These are phyloP conservation scores for Chironomus riparius DNA, from an alignment of 2,888 invertebrate genomes.

Conservation along the genomic window DNA sequence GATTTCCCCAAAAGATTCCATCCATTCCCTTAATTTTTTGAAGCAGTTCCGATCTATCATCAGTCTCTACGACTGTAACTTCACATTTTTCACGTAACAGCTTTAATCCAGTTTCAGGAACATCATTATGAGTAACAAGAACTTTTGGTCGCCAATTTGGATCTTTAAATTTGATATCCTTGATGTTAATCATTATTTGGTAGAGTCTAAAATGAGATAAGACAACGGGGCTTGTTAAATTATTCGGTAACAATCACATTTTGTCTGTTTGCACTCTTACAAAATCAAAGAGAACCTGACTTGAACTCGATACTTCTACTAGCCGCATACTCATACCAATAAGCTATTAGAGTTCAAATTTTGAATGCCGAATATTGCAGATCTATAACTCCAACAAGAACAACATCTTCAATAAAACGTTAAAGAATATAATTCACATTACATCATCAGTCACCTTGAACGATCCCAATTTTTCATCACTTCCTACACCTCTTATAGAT, in stretches of 20 bases:
- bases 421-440: too few relatives aligned
- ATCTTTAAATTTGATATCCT: slow-evolving; percentile 1
- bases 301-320: too few relatives aligned
- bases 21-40: slow-evolving; percentile 38
- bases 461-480: background rate
- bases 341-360: too few relatives aligned
- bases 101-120: slow-evolving; percentile 54
- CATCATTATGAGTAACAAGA: slow-evolving; percentile 52
- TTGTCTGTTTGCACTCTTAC: too few relatives aligned
- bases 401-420: too few relatives aligned
- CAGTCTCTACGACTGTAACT: slow-evolving; percentile 33
- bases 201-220: background rate
- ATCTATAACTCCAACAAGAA: too few relatives aligned
- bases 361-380: too few relatives aligned
- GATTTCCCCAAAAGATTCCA: slow-evolving; percentile 38
- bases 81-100: slow-evolving; percentile 49
- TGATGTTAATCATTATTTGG: background rate
- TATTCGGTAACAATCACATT: too few relatives aligned
- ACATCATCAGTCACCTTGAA: background rate
- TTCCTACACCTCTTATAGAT: too few relatives aligned
- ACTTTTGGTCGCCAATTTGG: slow-evolving; percentile 43
- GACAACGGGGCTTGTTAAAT: too few relatives aligned
- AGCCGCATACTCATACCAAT: too few relatives aligned
- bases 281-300: too few relatives aligned
- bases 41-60: slow-evolving; percentile 34